Evolutionary conservation across 2,113 vertebrate genomes (phyloP).

Genomic region (Tragelaphus imberbis): DNA sequence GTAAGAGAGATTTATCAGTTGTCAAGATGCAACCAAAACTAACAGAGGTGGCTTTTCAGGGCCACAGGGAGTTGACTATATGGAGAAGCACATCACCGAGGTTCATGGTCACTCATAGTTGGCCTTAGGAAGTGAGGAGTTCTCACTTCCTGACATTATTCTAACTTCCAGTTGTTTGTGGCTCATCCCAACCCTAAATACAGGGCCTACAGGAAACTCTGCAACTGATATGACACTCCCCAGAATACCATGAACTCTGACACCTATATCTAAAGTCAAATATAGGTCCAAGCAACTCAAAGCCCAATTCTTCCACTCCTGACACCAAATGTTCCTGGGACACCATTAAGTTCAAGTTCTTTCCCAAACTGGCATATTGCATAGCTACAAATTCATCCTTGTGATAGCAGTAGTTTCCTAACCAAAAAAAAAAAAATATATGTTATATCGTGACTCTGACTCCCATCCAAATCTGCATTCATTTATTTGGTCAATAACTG

Average conservation of each 20-base stretch:
- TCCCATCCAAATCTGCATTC: not conserved
- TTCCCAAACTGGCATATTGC: not conserved
- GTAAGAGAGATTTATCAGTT: not conserved
- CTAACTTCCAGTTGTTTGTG: not conserved
- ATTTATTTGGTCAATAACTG: conserved; percentile 1
- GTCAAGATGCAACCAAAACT: not conserved
- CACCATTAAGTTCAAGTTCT: not conserved
- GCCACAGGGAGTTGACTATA: not conserved
- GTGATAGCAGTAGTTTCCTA: not conserved
- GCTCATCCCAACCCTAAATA: not conserved
- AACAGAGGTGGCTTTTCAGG: not conserved
- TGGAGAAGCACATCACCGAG: not conserved
- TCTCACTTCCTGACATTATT: not conserved
- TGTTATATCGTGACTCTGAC: not conserved
- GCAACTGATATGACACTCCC: not conserved
- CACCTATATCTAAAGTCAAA: not conserved
- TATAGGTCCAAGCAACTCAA: not conserved
- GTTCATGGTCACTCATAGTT: not conserved
- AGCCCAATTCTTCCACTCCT: not conserved
- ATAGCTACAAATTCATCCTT: not conserved
- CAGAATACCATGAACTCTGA: not conserved
- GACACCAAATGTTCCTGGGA: not conserved
- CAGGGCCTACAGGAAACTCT: not conserved
- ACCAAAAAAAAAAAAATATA: not conserved
- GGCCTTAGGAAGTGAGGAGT: not conserved